Evolutionary conservation across 2,797 vertebrate species (phyloP).

Genomic region (Micromesistius poutassou): DNA sequence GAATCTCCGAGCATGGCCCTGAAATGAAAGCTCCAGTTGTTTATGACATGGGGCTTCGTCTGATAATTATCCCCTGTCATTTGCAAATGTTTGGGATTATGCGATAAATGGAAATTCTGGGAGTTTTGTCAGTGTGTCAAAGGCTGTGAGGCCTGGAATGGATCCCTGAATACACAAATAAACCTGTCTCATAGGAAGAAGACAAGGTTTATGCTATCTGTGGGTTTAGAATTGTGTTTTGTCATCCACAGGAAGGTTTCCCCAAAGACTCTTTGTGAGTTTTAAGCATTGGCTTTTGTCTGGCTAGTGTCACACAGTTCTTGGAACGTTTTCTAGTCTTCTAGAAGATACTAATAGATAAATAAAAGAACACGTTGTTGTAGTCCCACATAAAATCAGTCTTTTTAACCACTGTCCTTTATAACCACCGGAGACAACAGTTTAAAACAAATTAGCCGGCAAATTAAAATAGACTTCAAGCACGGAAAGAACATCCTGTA

Average conservation of each 20-base stretch:
- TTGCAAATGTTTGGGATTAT: neutral
- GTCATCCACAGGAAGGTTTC: neutral
- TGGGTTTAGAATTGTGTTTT: neutral
- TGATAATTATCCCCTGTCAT: neutral
- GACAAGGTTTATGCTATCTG: neutral
- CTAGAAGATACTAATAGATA: too few relatives aligned
- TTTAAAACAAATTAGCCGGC: neutral
- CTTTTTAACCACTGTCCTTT: neutral
- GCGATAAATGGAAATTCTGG: neutral
- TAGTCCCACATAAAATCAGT: neutral
- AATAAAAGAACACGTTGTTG: neutral
- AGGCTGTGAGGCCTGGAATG: neutral
- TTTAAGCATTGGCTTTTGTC: neutral
- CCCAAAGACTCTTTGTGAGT: neutral
- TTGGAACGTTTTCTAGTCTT: neutral
- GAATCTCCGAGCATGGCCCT: neutral
- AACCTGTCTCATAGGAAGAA: neutral
- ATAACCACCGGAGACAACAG: neutral
- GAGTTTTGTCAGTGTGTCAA: neutral
- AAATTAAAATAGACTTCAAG: conserved; percentile 1
- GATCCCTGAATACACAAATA: neutral
- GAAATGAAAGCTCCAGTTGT: neutral
- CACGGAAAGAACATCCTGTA: neutral
- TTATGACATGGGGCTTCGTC: neutral
- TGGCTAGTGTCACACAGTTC: neutral